phyloP scores from a whole-genome alignment of 2,113 vertebrate species.

The Dasyurus viverrinus region DNA sequence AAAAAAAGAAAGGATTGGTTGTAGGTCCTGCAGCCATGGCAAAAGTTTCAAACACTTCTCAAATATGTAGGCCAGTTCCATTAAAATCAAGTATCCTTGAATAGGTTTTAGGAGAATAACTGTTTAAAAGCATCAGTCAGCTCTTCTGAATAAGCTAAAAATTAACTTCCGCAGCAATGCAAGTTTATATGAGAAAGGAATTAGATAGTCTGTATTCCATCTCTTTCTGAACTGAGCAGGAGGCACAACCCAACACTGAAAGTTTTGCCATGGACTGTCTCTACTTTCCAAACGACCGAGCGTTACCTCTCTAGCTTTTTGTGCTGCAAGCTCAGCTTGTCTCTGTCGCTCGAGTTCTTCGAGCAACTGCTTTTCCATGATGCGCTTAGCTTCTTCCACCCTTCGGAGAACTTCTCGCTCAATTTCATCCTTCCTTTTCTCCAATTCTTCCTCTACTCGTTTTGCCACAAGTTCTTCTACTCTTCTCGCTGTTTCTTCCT shows the following conservation, averaged over 20 bases:
- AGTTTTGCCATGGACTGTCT: slow-evolving; percentile 95
- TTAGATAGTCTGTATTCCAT: slow-evolving; percentile 87
- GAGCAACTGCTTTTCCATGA: slow-evolving; percentile 99
- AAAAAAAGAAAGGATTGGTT: slow-evolving; percentile 80
- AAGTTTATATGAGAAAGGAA: slow-evolving; percentile 87
- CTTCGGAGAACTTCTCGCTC: slow-evolving; percentile 97
- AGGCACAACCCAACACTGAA: slow-evolving; percentile 88
- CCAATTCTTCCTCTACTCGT: slow-evolving; percentile 97
- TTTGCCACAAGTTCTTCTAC: slow-evolving; percentile 99
- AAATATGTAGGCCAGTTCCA: slow-evolving; percentile 88
- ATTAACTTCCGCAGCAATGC: slow-evolving; percentile 86
- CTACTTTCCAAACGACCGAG: slow-evolving; percentile 99
- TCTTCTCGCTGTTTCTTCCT: slow-evolving; percentile 98
- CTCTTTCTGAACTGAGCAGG: slow-evolving; percentile 87
- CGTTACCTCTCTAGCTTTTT: slow-evolving; percentile 99
- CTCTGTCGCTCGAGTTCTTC: slow-evolving; percentile 99
- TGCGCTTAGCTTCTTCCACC: slow-evolving; percentile 99
- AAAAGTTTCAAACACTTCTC: slow-evolving; percentile 92
- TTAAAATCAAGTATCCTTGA: slow-evolving; percentile 86
- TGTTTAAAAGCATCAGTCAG: slow-evolving; percentile 86
- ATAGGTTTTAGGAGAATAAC: slow-evolving; percentile 87
- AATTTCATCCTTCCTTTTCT: slow-evolving; percentile 99
- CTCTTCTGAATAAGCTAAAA: slow-evolving; percentile 87
- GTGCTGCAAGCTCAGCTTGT: slow-evolving; percentile 97
- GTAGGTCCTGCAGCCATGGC: slow-evolving; percentile 91